These are phyloP conservation scores for Campoletis raptor DNA, from an alignment of 2,888 invertebrate genomes.

Conservation along the genomic window DNA sequence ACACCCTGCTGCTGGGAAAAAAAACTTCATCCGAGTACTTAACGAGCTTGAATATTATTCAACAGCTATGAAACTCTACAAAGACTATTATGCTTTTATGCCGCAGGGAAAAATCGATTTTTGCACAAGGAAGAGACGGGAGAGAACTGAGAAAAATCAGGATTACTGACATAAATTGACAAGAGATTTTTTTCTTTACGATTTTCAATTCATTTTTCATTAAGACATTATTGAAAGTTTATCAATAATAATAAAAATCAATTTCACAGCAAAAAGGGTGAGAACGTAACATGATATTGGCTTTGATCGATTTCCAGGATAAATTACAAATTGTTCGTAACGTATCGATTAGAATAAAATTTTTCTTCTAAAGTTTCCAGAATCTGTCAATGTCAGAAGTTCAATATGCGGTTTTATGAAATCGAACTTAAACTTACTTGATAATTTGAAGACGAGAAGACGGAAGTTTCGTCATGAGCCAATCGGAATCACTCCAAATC, in stretches of 20 bases:
- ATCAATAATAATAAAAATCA: background rate
- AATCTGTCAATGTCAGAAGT: background rate
- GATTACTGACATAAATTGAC: background rate
- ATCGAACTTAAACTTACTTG: slow-evolving; percentile 71
- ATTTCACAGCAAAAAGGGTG: background rate
- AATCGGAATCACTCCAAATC: slow-evolving; percentile 64
- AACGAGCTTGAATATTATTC: slow-evolving; percentile 13
- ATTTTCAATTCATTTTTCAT: background rate
- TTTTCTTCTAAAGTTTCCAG: background rate
- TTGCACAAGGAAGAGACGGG: background rate
- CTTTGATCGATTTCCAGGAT: background rate
- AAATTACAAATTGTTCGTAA: background rate
- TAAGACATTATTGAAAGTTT: background rate
- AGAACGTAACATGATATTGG: background rate
- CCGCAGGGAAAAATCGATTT: background rate
- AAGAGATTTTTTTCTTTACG: background rate
- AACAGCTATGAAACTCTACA: background rate
- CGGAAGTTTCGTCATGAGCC: slow-evolving; percentile 72
- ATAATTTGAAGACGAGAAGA: slow-evolving; percentile 68
- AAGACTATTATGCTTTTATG: slow-evolving; percentile 1
- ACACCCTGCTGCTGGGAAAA: background rate
- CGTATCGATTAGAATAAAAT: background rate
- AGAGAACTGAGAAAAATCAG: background rate
- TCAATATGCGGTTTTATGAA: background rate
- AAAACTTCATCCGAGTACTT: slow-evolving; percentile 20